Conservation (phyloP, 2,888 invertebrate species). For the Hofmannophila pseudospretella region DNA sequence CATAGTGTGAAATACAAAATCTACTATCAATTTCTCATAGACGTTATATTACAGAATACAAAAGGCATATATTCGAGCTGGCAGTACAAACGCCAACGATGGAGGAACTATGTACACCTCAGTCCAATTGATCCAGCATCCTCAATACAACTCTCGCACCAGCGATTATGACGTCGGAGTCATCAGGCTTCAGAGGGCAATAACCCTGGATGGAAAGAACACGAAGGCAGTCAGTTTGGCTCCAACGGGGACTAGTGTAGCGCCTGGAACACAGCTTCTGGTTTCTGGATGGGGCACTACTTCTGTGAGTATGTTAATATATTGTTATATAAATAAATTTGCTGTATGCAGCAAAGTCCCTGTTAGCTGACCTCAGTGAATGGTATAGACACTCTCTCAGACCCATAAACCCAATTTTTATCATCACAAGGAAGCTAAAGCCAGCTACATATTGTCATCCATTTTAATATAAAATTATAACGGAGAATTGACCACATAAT, state of each 20-base stretch:
- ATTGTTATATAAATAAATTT: not conserved
- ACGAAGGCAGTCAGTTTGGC: conserved; percentile 35
- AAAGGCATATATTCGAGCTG: conserved; percentile 46
- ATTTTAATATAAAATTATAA: too few relatives aligned
- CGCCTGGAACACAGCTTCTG: conserved; percentile 30
- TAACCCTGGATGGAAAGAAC: conserved; percentile 41
- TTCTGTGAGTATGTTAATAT: conserved; percentile 33
- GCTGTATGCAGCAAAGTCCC: too few relatives aligned
- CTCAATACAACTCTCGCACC: conserved; percentile 45
- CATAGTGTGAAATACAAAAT: too few relatives aligned
- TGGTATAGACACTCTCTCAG: too few relatives aligned
- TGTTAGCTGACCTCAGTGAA: too few relatives aligned
- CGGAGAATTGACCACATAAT: too few relatives aligned
- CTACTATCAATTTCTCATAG: too few relatives aligned
- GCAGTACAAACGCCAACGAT: conserved; percentile 41
- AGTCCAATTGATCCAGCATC: conserved; percentile 39
- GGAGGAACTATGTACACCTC: conserved; percentile 61
- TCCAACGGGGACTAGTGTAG: conserved; percentile 22
- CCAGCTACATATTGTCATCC: too few relatives aligned
- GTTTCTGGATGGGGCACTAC: conserved; percentile 65
- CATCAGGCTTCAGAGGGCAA: conserved; percentile 39
- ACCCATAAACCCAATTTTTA: too few relatives aligned
- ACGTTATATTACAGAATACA: too few relatives aligned
- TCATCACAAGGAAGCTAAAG: too few relatives aligned
- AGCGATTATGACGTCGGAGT: conserved; percentile 67